phyloP scores from a whole-genome alignment of 2,888 invertebrate genomes.

The Acleris literana region DNA sequence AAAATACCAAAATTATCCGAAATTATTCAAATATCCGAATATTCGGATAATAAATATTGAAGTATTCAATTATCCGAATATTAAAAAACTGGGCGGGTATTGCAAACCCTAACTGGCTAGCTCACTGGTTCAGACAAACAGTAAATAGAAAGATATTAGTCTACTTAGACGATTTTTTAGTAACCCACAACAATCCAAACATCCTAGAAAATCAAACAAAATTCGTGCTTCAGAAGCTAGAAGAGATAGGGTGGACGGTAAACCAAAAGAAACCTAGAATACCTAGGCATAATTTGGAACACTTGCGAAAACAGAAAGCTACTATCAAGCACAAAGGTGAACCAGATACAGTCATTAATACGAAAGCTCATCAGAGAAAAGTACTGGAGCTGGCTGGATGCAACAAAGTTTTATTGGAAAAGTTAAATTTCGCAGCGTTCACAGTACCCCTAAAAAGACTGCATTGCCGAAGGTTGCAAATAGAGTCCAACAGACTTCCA shows the following conservation, averaged over 20 bases:
- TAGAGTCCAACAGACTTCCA: constrained; percentile 1
- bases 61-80: too few relatives aligned
- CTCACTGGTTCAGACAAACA: too few relatives aligned
- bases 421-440: constrained; percentile 35
- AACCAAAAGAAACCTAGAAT: constrained; percentile 8
- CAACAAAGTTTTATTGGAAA: constrained; percentile 36
- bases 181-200: constrained; percentile 18
- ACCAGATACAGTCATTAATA: not conserved
- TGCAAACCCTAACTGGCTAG: too few relatives aligned
- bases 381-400: constrained; percentile 22
- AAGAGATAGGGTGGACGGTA: constrained; percentile 6
- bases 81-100: too few relatives aligned
- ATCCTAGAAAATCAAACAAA: constrained; percentile 1
- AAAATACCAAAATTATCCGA: too few relatives aligned
- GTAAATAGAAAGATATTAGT: not conserved
- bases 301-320: constrained; percentile 29
- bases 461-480: constrained; percentile 29
- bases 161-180: constrained; percentile 1
- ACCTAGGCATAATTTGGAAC: constrained; percentile 38
- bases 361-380: not conserved
- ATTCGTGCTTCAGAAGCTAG: constrained; percentile 4
- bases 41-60: too few relatives aligned
- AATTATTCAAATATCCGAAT: too few relatives aligned
- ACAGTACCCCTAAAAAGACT: constrained; percentile 35
- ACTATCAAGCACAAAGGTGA: constrained; percentile 8